phyloP scores from a whole-genome alignment of 2,797 vertebrate species.

The Knipowitschia caucasica region DNA sequence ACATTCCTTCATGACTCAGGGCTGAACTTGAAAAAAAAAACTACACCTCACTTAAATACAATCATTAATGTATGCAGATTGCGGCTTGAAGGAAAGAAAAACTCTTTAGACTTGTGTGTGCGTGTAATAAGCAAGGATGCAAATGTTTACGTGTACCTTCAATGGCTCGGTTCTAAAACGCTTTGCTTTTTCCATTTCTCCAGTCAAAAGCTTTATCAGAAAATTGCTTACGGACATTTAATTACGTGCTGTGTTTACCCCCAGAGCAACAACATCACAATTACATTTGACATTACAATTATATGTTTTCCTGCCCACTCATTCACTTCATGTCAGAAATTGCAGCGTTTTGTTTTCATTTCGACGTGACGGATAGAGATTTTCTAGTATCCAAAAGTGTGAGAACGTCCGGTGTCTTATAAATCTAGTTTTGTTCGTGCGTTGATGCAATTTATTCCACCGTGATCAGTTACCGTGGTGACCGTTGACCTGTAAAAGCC shows the following conservation, averaged over 20 bases:
- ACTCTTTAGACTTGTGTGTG: neutral
- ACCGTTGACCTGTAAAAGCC: slow-evolving; percentile 41
- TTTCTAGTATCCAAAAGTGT: slow-evolving; percentile 11
- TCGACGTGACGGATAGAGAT: slow-evolving; percentile 31
- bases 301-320: slow-evolving; percentile 13
- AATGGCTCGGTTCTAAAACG: neutral
- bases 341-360: slow-evolving; percentile 41
- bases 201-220: neutral
- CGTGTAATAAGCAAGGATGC: neutral
- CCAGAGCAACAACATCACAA: neutral
- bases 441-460: slow-evolving; percentile 32
- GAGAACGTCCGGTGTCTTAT: slow-evolving; percentile 14
- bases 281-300: slow-evolving; percentile 19
- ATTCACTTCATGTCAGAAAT: too few relatives aligned
- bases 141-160: slow-evolving; percentile 5
- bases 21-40: neutral
- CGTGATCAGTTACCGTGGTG: slow-evolving; percentile 12
- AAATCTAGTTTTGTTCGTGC: slow-evolving; percentile 10
- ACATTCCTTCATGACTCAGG: neutral
- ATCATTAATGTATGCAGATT: neutral
- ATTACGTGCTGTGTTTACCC: slow-evolving; percentile 10
- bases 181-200: neutral
- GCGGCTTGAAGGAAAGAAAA: neutral
- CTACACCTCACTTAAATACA: neutral
- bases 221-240: slow-evolving; percentile 3